These are phyloP conservation scores for Atethmia centrago DNA, from an alignment of 2,888 invertebrate genomes.

Conservation along the genomic window DNA sequence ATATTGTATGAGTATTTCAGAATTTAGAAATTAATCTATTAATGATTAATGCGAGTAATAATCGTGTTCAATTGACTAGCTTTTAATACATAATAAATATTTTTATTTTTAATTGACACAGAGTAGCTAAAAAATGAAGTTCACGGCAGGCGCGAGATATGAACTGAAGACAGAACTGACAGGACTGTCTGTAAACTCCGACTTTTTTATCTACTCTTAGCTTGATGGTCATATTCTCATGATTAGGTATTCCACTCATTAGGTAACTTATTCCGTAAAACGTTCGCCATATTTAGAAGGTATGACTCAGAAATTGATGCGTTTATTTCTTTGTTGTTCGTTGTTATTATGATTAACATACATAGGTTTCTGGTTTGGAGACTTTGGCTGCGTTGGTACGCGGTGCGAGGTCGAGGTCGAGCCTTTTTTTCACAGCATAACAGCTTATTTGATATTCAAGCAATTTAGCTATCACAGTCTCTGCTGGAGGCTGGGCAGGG, in stretches of 20 bases:
- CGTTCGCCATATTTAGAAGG: neutral
- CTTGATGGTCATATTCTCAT: neutral
- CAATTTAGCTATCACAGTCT: neutral
- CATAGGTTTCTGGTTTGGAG: too few relatives aligned
- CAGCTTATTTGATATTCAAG: neutral
- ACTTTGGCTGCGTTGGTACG: neutral
- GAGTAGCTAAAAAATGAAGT: neutral
- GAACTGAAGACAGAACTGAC: neutral
- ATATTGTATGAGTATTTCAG: neutral
- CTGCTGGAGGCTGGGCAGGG: slow-evolving; percentile 42
- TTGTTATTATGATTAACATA: neutral
- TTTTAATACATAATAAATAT: neutral
- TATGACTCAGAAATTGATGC: neutral
- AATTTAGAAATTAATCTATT: neutral
- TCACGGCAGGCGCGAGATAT: neutral
- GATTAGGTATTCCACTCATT: too few relatives aligned
- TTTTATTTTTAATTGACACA: neutral
- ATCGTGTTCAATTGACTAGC: neutral
- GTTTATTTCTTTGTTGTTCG: neutral
- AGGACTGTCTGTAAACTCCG: neutral
- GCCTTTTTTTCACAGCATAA: neutral
- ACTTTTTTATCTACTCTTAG: neutral
- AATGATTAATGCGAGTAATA: neutral
- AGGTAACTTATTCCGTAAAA: neutral
- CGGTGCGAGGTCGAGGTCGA: neutral